A percentile compares a stretch with the other conserved stretches of the same genome.
phyloP scores from a whole-genome alignment of 2,113 vertebrate species.

The Paedocypris sp. region DNA sequence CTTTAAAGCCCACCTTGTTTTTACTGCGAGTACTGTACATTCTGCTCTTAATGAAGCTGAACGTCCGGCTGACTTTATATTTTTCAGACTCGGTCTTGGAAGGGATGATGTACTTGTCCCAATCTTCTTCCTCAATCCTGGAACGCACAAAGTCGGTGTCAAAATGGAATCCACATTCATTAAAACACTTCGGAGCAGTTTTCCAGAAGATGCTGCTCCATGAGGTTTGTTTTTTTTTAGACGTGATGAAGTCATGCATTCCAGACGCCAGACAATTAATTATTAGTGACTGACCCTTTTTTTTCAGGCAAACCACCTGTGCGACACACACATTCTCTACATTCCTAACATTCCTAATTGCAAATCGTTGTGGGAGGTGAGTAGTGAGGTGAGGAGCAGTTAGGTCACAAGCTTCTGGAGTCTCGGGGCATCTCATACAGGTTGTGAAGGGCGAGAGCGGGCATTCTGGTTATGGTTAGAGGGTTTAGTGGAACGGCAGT shows the following conservation, averaged over 20 bases:
- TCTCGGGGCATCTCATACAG: neutral
- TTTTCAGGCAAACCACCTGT: neutral
- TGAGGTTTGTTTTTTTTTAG: too few species aligned
- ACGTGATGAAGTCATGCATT: slow-evolving; percentile 9
- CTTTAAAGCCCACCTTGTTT: slow-evolving; percentile 54
- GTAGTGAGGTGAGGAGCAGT: neutral
- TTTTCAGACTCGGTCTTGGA: slow-evolving; percentile 84
- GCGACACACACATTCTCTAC: slow-evolving; percentile 7
- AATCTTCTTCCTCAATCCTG: slow-evolving; percentile 83
- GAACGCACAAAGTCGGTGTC: slow-evolving; percentile 17
- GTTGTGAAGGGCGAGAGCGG: neutral
- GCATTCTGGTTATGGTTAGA: slow-evolving; percentile 15
- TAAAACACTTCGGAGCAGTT: neutral
- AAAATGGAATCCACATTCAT: neutral
- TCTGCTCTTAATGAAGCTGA: slow-evolving; percentile 89
- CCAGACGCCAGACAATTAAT: neutral
- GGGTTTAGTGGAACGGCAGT: neutral
- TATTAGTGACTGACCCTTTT: slow-evolving; percentile 16
- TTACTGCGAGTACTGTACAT: slow-evolving; percentile 90
- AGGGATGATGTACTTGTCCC: slow-evolving; percentile 72
- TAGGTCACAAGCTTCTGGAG: slow-evolving; percentile 17
- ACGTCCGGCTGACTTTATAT: slow-evolving; percentile 87
- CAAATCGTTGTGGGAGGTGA: slow-evolving; percentile 1
- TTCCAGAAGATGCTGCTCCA: too few species aligned
- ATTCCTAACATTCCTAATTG: slow-evolving; percentile 16